These are phyloP conservation scores for Todiramphus saurophagus DNA, from an alignment of 2,113 vertebrate genomes.

Conservation along the genomic window DNA sequence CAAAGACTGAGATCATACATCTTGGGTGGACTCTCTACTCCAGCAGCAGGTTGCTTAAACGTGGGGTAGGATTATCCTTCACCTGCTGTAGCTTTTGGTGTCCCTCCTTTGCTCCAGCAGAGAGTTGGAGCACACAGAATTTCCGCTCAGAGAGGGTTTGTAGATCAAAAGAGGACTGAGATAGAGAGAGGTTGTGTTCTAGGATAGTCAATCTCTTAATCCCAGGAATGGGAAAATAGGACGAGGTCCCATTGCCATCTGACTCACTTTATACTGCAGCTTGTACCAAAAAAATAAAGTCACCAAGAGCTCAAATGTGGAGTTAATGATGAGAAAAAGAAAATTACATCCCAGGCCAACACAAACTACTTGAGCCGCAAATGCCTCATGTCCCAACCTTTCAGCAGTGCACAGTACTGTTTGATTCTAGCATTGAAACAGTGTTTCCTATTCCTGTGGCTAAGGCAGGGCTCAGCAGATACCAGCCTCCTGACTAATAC, in stretches of 20 bases:
- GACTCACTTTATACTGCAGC: not conserved
- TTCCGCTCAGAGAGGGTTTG: not conserved
- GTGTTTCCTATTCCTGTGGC: not conserved
- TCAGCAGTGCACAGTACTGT: not conserved
- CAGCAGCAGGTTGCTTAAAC: not conserved
- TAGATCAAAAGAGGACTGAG: not conserved
- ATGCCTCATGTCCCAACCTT: not conserved
- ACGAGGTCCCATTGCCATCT: not conserved
- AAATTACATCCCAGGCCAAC: not conserved
- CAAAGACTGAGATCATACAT: not conserved
- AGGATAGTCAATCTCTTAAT: not conserved
- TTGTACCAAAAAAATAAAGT: not conserved
- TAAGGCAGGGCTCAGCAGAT: not conserved
- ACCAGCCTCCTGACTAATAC: not conserved
- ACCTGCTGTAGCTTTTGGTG: not conserved
- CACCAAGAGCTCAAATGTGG: not conserved
- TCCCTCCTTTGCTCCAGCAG: not conserved
- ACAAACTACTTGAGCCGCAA: not conserved
- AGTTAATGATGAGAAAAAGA: not conserved
- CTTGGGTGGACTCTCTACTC: not conserved
- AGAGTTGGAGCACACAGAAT: not conserved
- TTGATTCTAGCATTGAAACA: not conserved
- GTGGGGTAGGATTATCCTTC: not conserved
- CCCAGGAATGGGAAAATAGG: not conserved
- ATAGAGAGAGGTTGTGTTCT: not conserved